Evolutionary conservation across 2,797 vertebrate genomes (phyloP), one percentile per base, ranked within the genome.

Genomic region (Oreochromis grahami): DNA sequence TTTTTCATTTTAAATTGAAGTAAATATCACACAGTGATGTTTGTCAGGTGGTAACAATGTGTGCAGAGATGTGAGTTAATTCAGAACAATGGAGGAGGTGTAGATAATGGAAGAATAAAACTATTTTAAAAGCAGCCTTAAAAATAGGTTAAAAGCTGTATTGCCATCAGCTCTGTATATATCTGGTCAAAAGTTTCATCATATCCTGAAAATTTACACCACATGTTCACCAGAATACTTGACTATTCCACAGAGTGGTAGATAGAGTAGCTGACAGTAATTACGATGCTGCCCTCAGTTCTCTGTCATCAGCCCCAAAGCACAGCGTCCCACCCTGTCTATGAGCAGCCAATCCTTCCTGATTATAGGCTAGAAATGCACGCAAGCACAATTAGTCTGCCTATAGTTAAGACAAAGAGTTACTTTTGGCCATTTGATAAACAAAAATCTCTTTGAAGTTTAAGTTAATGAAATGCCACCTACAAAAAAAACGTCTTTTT

Each of bases 301-400:
- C 14, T 48, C 43, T 74, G 17, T 50, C 70, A 74, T 74, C 70
- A 50, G 70, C 70, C 26, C 70, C 26, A 32, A 50, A 50, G 43
- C 26, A 5, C 53, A 50, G 43, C 3, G 43, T 74, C 68, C 68
- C 68, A 74, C 43, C 43, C 68, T 74, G 68, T 48, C 43, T 48
- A 48, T 48, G 15, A 48, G 24, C 68, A 48, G 68, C 24, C 68
- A 74, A 2, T 19, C 24, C 26, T 5, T 74, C 68, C 68, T 74
- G 68, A 74, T 74, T 74, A 74, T 50, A 74, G 43, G 24, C 24
- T 72, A 2, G 3, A 48, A 29, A 32, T 48, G 43, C 68, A 50
- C 6, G 4, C 14, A 74, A 74, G 15, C 70, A 74, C 70, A 32
- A 74, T 32, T 50, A 32, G 26, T n/a, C 43, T 74, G 68, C 43